Conservation (phyloP, 1,140 invertebrate genomes). For the Drosophila erecta region DNA sequence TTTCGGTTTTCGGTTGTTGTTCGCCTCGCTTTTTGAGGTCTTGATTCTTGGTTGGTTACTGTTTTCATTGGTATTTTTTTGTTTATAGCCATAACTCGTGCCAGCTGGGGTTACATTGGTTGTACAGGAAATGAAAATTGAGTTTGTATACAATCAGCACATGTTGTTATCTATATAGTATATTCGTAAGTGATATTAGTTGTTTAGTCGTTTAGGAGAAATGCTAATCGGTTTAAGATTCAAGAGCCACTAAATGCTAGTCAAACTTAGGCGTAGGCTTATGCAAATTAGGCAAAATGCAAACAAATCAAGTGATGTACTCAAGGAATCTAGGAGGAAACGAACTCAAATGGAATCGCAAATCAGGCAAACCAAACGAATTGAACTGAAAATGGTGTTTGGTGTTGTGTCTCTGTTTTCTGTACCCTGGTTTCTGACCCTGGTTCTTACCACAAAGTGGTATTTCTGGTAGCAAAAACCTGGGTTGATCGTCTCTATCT, state of each 20-base stretch:
- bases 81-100: constrained; percentile 85
- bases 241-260: constrained; percentile 79
- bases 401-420: constrained; percentile 23
- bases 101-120: constrained; percentile 86
- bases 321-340: constrained; percentile 24
- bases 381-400: constrained; percentile 15
- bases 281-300: constrained; percentile 76
- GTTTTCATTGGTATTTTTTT: constrained; percentile 33
- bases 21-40: constrained; percentile 28
- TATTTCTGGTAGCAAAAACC: constrained; percentile 13
- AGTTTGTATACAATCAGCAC: constrained; percentile 70
- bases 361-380: constrained; percentile 25
- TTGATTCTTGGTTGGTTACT: constrained; percentile 18
- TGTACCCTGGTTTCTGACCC: constrained; percentile 25
- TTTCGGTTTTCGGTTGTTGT: constrained; percentile 18
- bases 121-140: constrained; percentile 74
- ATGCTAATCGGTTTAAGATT: constrained; percentile 66
- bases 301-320: constrained; percentile 54
- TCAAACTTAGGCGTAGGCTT: constrained; percentile 72
- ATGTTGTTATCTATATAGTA: constrained; percentile 42
- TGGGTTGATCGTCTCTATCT: constrained; percentile 22
- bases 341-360: constrained; percentile 26
- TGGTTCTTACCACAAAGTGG: constrained; percentile 7
- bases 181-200: constrained; percentile 26
- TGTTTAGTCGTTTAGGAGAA: constrained; percentile 47